phyloP scores from a whole-genome alignment of 2,113 vertebrate genomes.

The Ranitomeya variabilis region DNA sequence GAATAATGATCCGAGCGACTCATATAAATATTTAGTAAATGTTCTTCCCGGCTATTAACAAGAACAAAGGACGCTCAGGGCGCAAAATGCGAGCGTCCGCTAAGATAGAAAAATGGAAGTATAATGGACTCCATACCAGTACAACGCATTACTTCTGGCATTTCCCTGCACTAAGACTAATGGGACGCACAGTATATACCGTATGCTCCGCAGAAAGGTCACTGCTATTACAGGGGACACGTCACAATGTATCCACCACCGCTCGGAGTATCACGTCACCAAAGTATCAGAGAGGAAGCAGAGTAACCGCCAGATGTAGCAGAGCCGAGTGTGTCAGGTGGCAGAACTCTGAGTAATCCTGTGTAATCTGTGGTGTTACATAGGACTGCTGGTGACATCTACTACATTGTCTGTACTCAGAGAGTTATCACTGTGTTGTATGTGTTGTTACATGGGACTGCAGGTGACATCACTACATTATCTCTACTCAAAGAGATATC shows the following conservation, averaged over 20 bases:
- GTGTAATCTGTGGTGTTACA: not conserved
- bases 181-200: not conserved
- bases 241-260: not conserved
- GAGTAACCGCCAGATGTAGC: too few relatives aligned
- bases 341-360: too few relatives aligned
- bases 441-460: not conserved
- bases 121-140: constrained; percentile 31
- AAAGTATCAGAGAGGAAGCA: too few relatives aligned
- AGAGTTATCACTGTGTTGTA: not conserved
- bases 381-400: not conserved
- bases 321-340: too few relatives aligned
- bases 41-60: constrained; percentile 51
- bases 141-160: constrained; percentile 4
- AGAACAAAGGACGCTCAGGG: constrained; percentile 46
- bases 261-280: not conserved
- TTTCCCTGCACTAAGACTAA: not conserved
- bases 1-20: constrained; percentile 45
- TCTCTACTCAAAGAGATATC: too few relatives aligned
- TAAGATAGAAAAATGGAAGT: constrained; percentile 41
- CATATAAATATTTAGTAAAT: constrained; percentile 56
- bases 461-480: not conserved
- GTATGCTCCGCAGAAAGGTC: not conserved
- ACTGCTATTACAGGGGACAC: not conserved
- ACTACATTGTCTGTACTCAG: not conserved
- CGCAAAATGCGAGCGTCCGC: constrained; percentile 1